Conservation (phyloP, 2,888 invertebrate species). For the Cryptosula pallasiana region DNA sequence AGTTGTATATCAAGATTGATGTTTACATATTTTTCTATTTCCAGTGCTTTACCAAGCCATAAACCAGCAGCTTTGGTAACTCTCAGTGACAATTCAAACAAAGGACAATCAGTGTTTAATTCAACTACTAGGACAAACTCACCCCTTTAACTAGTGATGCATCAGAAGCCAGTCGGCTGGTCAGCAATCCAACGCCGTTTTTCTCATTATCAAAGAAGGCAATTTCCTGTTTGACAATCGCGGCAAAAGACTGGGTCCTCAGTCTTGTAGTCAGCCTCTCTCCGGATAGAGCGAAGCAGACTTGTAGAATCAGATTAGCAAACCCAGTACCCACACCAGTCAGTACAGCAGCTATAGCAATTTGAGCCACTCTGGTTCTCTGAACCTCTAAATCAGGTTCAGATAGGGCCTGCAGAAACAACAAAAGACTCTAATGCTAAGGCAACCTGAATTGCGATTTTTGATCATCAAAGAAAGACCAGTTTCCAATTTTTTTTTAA, state of each 20-base stretch:
- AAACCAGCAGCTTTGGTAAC: no score
- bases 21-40: no score
- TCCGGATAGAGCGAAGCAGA: background rate
- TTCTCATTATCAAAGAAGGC: background rate
- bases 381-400: background rate
- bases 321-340: background rate
- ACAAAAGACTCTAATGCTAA: no score
- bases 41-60: no score
- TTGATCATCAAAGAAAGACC: no score
- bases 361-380: background rate
- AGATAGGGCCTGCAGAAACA: background rate
- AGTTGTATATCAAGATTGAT: no score
- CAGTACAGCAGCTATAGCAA: background rate
- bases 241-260: background rate
- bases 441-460: no score
- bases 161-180: background rate
- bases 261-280: background rate
- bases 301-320: background rate
- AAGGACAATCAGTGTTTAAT: no score
- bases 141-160: background rate
- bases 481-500: background rate
- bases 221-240: background rate
- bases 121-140: background rate
- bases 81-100: no score
- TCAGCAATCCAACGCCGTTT: background rate